Conservation (phyloP, 2,797 vertebrate genomes). For the Platyrinchus mystaceus region DNA sequence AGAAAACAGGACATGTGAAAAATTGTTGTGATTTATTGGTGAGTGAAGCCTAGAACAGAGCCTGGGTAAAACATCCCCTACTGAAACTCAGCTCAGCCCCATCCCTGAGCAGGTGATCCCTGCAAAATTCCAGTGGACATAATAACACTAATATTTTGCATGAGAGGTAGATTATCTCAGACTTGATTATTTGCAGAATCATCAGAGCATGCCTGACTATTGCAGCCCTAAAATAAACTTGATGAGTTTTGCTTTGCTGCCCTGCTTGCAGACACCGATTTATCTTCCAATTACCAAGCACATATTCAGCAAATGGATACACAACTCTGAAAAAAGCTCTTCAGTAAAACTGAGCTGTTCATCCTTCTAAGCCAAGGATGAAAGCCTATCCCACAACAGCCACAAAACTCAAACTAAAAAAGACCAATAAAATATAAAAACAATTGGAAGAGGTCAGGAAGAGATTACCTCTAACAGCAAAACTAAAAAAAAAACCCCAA, state of each 20-base stretch:
- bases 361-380: background rate
- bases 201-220: background rate
- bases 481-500: background rate
- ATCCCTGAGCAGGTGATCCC: background rate
- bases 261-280: background rate
- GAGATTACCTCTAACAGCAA: background rate
- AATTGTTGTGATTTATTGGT: background rate
- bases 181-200: background rate
- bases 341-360: background rate
- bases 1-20: background rate
- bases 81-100: background rate
- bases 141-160: background rate
- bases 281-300: background rate
- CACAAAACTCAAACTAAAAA: background rate
- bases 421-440: background rate
- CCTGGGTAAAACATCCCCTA: background rate
- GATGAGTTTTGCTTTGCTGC: background rate
- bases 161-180: background rate
- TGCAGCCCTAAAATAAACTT: background rate
- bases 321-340: background rate
- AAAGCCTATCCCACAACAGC: background rate
- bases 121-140: background rate
- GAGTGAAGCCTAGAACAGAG: background rate
- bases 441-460: background rate
- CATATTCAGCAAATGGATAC: background rate